These are phyloP conservation scores for Phenganax subtilis DNA, from an alignment of 92 coral and sea anemone species.

Conservation along the genomic window DNA sequence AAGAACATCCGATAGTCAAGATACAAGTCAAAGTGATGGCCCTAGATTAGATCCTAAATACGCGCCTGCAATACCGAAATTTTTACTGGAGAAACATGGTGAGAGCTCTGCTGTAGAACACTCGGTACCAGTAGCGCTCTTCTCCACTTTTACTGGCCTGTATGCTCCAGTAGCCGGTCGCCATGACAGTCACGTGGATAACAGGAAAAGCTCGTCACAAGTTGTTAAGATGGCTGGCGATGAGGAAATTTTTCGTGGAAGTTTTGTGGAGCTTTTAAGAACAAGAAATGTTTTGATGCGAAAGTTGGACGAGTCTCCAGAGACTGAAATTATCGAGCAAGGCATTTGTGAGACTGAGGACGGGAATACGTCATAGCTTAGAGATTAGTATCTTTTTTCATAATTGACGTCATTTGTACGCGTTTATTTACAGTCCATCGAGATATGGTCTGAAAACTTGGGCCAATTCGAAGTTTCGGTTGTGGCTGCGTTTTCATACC, in stretches of 20 bases:
- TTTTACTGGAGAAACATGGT: constrained; percentile 16
- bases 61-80: constrained; percentile 28
- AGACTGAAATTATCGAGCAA: constrained; percentile 33
- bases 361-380: neutral
- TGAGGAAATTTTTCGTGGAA: constrained; percentile 31
- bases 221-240: constrained; percentile 8
- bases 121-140: neutral
- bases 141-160: neutral
- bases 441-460: too few relatives aligned
- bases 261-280: constrained; percentile 37
- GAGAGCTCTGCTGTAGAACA: neutral
- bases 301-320: constrained; percentile 25
- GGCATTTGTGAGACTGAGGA: neutral
- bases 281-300: constrained; percentile 25
- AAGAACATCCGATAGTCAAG: constrained; percentile 33
- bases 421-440: too few relatives aligned
- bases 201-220: neutral
- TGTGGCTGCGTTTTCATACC: too few relatives aligned
- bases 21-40: constrained; percentile 28
- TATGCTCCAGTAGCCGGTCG: constrained; percentile 12
- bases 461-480: too few relatives aligned
- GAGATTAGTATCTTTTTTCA: neutral
- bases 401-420: neutral
- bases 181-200: neutral
- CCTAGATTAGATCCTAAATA: constrained; percentile 12